A percentile compares a stretch with the other conserved stretches of the same genome.
Evolutionary conservation across 2,797 vertebrate genomes (phyloP).

Genomic region (Iguana delicatissima): DNA sequence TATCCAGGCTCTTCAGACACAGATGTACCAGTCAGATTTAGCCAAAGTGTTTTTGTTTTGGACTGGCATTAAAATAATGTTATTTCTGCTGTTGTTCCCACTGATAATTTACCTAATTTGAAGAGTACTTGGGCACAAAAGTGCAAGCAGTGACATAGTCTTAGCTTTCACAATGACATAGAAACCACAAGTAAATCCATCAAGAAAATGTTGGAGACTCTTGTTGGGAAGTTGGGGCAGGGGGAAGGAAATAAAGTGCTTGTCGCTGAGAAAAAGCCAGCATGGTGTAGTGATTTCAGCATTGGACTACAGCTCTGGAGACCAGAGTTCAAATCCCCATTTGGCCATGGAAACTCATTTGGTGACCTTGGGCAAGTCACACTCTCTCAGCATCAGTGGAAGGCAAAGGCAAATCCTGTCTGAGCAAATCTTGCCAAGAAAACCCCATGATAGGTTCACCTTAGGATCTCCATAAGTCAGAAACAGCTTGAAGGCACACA

Average conservation of each 20-base stretch:
- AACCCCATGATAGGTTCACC: too few species aligned
- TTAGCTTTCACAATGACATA: slow-evolving; percentile 7
- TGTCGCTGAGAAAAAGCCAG: not conserved
- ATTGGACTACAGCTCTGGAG: too few species aligned
- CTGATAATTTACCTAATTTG: slow-evolving; percentile 39
- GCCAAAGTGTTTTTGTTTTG: slow-evolving; percentile 40
- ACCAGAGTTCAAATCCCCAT: too few species aligned
- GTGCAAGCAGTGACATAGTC: not conserved
- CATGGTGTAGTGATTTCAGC: too few species aligned
- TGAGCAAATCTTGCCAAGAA: too few species aligned
- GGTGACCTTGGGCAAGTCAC: too few species aligned
- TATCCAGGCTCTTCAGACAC: not conserved
- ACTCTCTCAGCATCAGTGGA: too few species aligned
- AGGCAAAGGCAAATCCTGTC: too few species aligned
- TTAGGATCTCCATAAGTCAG: too few species aligned
- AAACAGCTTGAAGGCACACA: too few species aligned
- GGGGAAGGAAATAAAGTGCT: not conserved
- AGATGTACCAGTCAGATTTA: not conserved
- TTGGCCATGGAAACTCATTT: too few species aligned
- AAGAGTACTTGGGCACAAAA: not conserved
- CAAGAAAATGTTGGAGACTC: not conserved
- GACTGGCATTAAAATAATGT: not conserved
- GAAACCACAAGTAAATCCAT: slow-evolving; percentile 1
- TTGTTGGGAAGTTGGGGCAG: not conserved
- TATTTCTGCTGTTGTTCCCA: slow-evolving; percentile 22